Evolutionary conservation across 2,797 vertebrate genomes (phyloP), one percentile per base, ranked within the genome.

Genomic region (Epinephelus coioides): DNA sequence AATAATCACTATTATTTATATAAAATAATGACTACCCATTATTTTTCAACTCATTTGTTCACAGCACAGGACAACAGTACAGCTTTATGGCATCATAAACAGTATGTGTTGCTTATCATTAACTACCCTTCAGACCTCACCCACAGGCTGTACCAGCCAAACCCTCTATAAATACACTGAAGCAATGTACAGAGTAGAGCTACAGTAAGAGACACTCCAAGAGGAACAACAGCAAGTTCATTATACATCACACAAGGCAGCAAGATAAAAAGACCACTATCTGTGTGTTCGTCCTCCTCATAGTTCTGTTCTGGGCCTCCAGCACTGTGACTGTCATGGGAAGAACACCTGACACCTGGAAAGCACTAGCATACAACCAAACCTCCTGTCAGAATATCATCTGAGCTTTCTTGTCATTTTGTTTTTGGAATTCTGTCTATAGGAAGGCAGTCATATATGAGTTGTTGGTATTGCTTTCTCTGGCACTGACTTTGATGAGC

Each of bases 211-310:
- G 47, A 73, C 38, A 47, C 30, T 18, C 17, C 25, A 2, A 27
- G 6, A 38, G 19, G 17, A 21, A 63, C 7, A 43, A 64, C 8
- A 61, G 57, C 19, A 61, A 61, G 51, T 18, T 19, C 0, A 63
- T 30, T 17, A 5, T 2, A 27, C 27, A 34, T 25, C 15, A 53
- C 27, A 71, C 50, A 63, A 23, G 78, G 17, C 34, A 40, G 53
- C 49, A 75, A 57, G 18, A 88, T 87, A 86, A 90, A 86, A 90
- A 84, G 75, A 76, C 25, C 44, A 13, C 61, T 11, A 21, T 82
- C 15, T 44, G 56, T 15, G 5, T 78, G 10, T 69, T 54, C 6
- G n/a, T 78, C 19, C 27, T 84, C 19, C 46, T 86, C 43, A 0
- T 73, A 6, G 68, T 46, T 59, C 54, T 78, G 61, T 53, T 49